These are phyloP conservation scores for Archips xylosteana DNA, from an alignment of 2,888 invertebrate species.

Conservation along the genomic window DNA sequence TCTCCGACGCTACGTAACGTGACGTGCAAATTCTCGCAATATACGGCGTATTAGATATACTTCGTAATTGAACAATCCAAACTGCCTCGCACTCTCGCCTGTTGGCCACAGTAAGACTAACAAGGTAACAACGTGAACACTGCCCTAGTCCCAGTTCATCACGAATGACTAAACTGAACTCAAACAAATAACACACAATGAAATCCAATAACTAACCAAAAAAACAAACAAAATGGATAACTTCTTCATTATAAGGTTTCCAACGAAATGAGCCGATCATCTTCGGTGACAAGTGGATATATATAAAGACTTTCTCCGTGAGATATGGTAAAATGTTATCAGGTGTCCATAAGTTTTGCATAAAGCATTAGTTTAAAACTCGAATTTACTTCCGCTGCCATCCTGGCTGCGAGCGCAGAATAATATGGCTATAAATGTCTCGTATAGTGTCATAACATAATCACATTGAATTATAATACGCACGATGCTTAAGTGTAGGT, in stretches of 20 bases:
- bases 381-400: constrained; percentile 54
- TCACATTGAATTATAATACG: constrained; percentile 6
- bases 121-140: neutral
- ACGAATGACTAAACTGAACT: neutral
- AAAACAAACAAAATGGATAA: constrained; percentile 53
- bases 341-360: constrained; percentile 62
- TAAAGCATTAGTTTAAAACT: constrained; percentile 58
- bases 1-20: neutral
- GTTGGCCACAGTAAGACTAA: neutral
- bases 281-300: constrained; percentile 54
- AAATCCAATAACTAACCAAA: constrained; percentile 57
- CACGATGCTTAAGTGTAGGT: neutral
- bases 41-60: neutral
- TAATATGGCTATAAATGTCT: constrained; percentile 23
- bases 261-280: constrained; percentile 55
- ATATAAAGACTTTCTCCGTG: constrained; percentile 71
- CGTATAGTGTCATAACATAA: constrained; percentile 7
- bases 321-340: constrained; percentile 49
- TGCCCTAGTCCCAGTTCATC: neutral
- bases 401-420: constrained; percentile 37
- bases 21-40: neutral
- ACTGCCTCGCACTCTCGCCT: neutral
- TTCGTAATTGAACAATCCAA: neutral
- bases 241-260: constrained; percentile 47
- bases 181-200: constrained; percentile 1